A percentile compares a stretch with the other conserved stretches of the same genome.
These are phyloP conservation scores for Pterocles gutturalis DNA, from an alignment of 2,113 vertebrate genomes.

Conservation along the genomic window DNA sequence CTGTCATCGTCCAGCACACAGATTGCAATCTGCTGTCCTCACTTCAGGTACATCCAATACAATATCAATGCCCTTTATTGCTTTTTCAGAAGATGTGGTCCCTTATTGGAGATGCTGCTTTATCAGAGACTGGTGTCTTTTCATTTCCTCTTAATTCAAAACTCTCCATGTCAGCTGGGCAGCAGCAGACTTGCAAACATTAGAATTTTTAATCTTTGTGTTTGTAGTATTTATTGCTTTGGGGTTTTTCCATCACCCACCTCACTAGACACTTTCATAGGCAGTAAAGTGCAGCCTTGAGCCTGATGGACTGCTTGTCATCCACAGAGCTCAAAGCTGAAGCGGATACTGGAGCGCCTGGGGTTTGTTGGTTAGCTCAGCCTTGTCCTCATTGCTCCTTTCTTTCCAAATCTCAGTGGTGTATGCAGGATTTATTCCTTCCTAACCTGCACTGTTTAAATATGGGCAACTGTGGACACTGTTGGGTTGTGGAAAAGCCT, in stretches of 20 bases:
- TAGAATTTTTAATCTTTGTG: conserved; percentile 54
- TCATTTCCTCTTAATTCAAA: conserved; percentile 76
- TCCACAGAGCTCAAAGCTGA: not conserved
- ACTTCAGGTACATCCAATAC: conserved; percentile 61
- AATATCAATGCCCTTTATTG: conserved; percentile 71
- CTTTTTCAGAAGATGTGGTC: conserved; percentile 63
- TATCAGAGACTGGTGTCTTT: conserved; percentile 71
- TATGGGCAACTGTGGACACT: not conserved
- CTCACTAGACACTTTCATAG: not conserved
- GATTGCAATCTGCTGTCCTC: conserved; percentile 71
- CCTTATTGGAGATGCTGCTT: conserved; percentile 64
- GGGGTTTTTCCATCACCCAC: conserved; percentile 30
- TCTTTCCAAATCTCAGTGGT: not conserved
- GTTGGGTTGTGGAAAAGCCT: not conserved
- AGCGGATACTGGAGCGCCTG: not conserved
- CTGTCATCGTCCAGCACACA: conserved; percentile 1
- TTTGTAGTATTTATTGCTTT: conserved; percentile 70
- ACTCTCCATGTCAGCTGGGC: conserved; percentile 49
- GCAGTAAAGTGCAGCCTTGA: not conserved
- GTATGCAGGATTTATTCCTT: not conserved
- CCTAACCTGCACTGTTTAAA: not conserved
- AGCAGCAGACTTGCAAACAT: conserved; percentile 57
- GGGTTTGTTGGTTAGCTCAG: not conserved
- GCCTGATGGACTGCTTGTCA: not conserved
- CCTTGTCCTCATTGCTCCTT: not conserved